Evolutionary conservation across 2,888 invertebrate species (phyloP), one percentile per base, ranked within the genome.

Genomic region (Xylota sylvarum): DNA sequence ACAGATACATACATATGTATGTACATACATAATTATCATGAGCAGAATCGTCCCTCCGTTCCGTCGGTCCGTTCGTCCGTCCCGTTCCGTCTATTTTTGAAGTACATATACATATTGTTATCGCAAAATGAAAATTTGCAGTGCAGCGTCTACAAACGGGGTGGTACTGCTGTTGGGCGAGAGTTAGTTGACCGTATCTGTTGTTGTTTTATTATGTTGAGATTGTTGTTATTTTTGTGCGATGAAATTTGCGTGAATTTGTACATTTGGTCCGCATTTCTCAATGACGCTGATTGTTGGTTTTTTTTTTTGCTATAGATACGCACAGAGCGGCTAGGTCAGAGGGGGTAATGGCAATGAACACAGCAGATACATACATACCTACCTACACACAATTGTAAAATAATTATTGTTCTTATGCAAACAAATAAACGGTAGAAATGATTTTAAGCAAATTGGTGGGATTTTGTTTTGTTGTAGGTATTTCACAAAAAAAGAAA

Each of bases 131-230:
- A 12, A 12, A 67, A 17, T 55, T 40, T 48, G 7, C 64, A 40
- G 37, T 60, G 17, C 50, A 10, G 37, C 4, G 10, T 5, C 6
- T 6, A 52, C 55, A 6, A 50, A 30, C 19, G 32, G n/a, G 10
- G 37, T 0, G 52, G 19, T 30, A 43, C 5, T 27, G 52, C 12
- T 30, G 56, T 5, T 27, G 17, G 72, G 12, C 10, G 19, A 23
- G 60, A 50, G 74, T 55, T 64, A 64, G 74, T 35, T 55, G 64
- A 55, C 55, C 55, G 46, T 65, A 64, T 65, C 12, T n/a, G 3
- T 65, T 65, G 17, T 32, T 12, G 4, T 17, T 5, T 48, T 48
- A n/a, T 65, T 48, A 1, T 3, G 0, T 43, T 27, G n/a, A 62
- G 14, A 62, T 62, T 62, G 62, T 64, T 64, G 17, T 64, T 64